Percentiles rank a stretch among this genome's conserved stretches.
Conservation (phyloP, 2,888 invertebrate genomes). For the Microplitis deprimator region DNA sequence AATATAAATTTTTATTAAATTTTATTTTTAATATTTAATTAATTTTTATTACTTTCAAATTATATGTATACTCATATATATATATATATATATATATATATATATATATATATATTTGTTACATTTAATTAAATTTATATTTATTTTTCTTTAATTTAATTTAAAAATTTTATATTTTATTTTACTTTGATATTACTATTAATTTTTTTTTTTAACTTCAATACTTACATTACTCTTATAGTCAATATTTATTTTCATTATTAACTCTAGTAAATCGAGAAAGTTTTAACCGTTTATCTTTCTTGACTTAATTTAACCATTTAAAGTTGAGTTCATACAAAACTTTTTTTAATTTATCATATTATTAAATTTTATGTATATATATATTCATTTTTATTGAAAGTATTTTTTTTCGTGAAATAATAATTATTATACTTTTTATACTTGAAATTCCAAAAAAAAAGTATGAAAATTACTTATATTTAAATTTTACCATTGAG, state of each 20-base stretch:
- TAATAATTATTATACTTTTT: too few species aligned
- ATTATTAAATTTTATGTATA: not conserved
- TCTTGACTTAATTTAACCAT: not conserved
- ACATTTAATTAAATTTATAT: constrained; percentile 16
- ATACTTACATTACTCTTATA: not conserved
- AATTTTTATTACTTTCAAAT: not conserved
- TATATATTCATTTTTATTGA: not conserved
- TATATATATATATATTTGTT: not conserved
- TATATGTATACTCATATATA: not conserved
- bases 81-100: not conserved
- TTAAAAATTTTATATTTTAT: not conserved
- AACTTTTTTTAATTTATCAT: not conserved
- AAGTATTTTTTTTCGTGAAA: not conserved
- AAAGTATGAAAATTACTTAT: too few species aligned
- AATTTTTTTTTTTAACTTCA: not conserved
- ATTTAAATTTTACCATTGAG: too few species aligned
- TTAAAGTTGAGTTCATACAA: not conserved
- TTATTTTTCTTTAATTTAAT: constrained; percentile 24
- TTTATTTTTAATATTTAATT: constrained; percentile 3
- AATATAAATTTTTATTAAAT: constrained; percentile 2
- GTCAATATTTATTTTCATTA: constrained; percentile 16
- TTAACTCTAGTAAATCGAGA: constrained; percentile 16
- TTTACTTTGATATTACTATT: not conserved
- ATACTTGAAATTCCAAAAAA: too few species aligned
- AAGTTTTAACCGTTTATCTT: constrained; percentile 1